Evolutionary conservation across 2,888 invertebrate genomes (phyloP), one percentile per base, ranked within the genome.

Genomic region (Achlya flavicornis): DNA sequence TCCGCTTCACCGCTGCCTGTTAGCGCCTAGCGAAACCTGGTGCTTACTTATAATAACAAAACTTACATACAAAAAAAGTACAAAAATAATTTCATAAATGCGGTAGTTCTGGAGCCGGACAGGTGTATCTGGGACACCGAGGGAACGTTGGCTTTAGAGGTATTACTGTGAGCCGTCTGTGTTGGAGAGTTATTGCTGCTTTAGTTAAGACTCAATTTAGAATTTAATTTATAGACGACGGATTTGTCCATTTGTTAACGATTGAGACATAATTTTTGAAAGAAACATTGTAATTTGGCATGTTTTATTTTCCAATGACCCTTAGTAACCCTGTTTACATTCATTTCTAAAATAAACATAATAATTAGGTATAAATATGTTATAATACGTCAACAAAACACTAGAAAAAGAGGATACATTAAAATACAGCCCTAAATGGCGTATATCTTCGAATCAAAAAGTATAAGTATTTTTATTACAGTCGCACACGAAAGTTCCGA

Each of bases 1-100:
- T 89, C 89, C 89, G 87, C 70, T 85, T 81, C 86, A 85, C 80
- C 75, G 81, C 68, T 65, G 76, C 80, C 84, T 81, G 84, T 89
- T 87, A 87, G 74, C 83, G 73, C 53, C 53, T 19, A 19, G 53
- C 53, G 53, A 77, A 88, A 89, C 88, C 89, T 87, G 90, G 73
- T 82, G 82, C 78, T 75, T 79, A 80, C 77, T 81, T 81, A 82
- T 79, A 83, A 84, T 83, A 81, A 81, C 80, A 76, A 41, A 11
- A 12, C 41, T 19, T 41, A 60, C 19, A 60, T 14, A 26, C 6
- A 41, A 41, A 12, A 26, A 41, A 65, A 73, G 64, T 67, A 78
- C 72, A 76, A 76, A 48, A 81, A 84, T 77, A 70, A 80, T 79
- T 79, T 75, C 70, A 74, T 79, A 79, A 83, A 77, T 79, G 78